Evolutionary conservation across 2,888 invertebrate genomes (phyloP).

Genomic region (Polyommatus icarus): DNA sequence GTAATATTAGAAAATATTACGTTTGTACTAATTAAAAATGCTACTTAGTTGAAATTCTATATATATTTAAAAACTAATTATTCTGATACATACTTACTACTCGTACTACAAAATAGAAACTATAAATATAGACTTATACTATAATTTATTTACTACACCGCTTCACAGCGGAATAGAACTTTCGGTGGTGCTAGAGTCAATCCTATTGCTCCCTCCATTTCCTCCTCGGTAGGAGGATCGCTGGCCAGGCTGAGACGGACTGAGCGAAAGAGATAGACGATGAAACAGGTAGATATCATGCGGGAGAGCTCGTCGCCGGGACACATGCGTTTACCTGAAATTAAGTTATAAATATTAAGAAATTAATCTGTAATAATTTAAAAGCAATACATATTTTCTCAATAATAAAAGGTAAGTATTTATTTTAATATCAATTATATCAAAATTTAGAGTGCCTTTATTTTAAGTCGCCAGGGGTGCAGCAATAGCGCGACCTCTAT

Average conservation of each 20-base stretch:
- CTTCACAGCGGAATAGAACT: slow-evolving; percentile 62
- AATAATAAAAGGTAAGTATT: too few species aligned
- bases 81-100: too few species aligned
- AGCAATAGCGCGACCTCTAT: too few species aligned
- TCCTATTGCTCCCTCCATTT: slow-evolving; percentile 86
- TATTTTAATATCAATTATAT: too few species aligned
- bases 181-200: slow-evolving; percentile 86
- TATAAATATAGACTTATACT: too few species aligned
- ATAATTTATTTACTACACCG: slow-evolving; percentile 43
- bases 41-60: background rate
- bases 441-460: too few species aligned
- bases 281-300: slow-evolving; percentile 83
- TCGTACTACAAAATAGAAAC: background rate
- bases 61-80: background rate
- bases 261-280: slow-evolving; percentile 85
- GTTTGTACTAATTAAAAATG: too few species aligned
- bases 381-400: too few species aligned
- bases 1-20: too few species aligned
- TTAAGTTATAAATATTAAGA: slow-evolving; percentile 25
- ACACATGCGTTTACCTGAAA: slow-evolving; percentile 90
- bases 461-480: too few species aligned
- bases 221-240: slow-evolving; percentile 58
- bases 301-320: slow-evolving; percentile 91
- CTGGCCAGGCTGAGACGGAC: slow-evolving; percentile 81
- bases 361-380: too few species aligned